Evolutionary conservation across 2,888 invertebrate genomes (phyloP), one percentile per base, ranked within the genome.

Genomic region (Nebria brevicollis): DNA sequence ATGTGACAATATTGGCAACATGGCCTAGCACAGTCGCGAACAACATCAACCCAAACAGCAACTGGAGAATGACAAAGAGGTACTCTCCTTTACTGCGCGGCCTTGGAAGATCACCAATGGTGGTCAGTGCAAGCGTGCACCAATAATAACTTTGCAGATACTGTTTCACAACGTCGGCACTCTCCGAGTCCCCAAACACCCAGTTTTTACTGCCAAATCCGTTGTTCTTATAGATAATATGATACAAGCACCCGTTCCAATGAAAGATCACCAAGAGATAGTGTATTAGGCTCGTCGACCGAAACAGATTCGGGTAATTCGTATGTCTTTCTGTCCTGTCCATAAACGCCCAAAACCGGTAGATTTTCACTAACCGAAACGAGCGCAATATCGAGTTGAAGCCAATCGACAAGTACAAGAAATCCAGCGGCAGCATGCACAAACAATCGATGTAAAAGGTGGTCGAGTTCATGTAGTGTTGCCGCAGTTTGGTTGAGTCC

Each of bases 211-310:
- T 96, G 87, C 97, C 97, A 90, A 97, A 97, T 86, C 96, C 97
- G 91, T 96, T 95, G 92, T 97, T 97, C 92, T 97, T 96, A 92
- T 96, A 95, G 89, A 98, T 96, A 89, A 98, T 95, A 92, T 98
- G 97, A 92, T 97, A 98, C 90, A 99, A 93, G 92, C 98, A 99
- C 88, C 98, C 98, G 91, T 99, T 99, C 98, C 98, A 99, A 93
- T 99, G 99, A 92, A 98, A 98, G 90, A 98, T 97, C 91, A 98
- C 98, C 91, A 98, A 92, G 88, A 98, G 93, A 92, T 98, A 98
- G 92, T 98, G 98, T 90, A 97, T 95, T 89, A 97, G 93, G 90
- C 96, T 96, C 87, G 95, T 95, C 86, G 96, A 96, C 88, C 95
- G 94, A 92, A 97, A 97, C 87, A 98, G 93, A 91, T 99, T 99